Percentiles rank a stretch among this genome's conserved stretches.
Conservation (phyloP, 2,888 invertebrate genomes). For the Cephonodes hylas region DNA sequence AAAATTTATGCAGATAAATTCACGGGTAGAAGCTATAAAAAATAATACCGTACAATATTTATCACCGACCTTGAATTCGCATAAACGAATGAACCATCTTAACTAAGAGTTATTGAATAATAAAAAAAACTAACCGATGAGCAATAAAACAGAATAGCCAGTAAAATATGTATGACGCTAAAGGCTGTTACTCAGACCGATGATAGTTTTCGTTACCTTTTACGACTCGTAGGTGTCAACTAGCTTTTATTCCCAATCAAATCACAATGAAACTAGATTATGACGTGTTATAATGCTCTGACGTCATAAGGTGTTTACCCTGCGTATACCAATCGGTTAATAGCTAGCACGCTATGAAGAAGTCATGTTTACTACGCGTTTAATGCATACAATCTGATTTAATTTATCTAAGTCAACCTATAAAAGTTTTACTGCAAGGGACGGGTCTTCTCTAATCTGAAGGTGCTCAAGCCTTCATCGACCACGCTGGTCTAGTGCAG, state of each 20-base stretch:
- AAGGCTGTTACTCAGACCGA: constrained; percentile 20
- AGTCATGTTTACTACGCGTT: not conserved
- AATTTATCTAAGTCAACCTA: no score
- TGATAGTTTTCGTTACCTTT: constrained; percentile 27
- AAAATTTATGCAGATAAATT: no score
- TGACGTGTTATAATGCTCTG: constrained; percentile 20
- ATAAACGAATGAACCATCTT: not conserved
- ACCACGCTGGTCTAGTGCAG: no score
- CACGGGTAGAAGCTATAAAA: no score
- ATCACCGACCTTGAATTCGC: not conserved
- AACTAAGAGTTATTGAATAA: not conserved
- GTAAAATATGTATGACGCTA: constrained; percentile 15
- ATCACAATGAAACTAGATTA: constrained; percentile 38
- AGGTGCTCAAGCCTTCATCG: no score
- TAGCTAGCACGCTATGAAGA: not conserved
- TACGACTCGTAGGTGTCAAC: constrained; percentile 46
- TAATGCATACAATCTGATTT: not conserved
- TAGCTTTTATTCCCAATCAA: constrained; percentile 47
- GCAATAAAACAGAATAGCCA: constrained; percentile 1
- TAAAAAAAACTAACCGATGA: not conserved
- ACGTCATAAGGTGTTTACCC: no score
- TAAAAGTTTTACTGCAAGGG: no score
- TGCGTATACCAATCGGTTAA: not conserved
- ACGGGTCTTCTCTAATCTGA: no score
- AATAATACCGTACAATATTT: not conserved